These are phyloP conservation scores for Sarotherodon lohbergeri DNA, from an alignment of 2,113 vertebrate species.

Conservation along the genomic window DNA sequence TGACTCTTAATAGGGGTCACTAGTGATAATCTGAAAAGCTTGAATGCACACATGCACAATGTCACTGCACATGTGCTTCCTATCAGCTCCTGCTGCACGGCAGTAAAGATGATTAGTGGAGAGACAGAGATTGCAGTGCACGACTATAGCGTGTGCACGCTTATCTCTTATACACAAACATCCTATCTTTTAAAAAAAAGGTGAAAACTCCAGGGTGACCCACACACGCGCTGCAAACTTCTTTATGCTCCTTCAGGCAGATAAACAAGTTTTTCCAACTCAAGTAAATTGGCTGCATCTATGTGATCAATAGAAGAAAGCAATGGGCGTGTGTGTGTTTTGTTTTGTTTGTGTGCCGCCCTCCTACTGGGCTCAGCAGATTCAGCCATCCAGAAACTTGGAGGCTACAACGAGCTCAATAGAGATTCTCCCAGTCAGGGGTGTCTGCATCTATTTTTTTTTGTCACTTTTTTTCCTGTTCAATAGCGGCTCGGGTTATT, in stretches of 20 bases:
- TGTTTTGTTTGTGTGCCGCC: neutral
- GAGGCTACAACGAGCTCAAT: neutral
- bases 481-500: neutral
- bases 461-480: neutral
- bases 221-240: neutral
- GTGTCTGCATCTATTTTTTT: neutral
- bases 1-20: slow-evolving; percentile 38
- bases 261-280: slow-evolving; percentile 34
- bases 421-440: neutral
- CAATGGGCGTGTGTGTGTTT: neutral
- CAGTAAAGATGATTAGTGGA: slow-evolving; percentile 16
- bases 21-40: slow-evolving; percentile 35
- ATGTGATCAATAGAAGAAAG: slow-evolving; percentile 8
- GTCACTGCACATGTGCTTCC: neutral
- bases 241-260: neutral
- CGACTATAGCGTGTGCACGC: neutral
- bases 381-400: slow-evolving; percentile 5
- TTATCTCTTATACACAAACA: neutral
- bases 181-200: neutral
- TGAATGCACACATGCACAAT: neutral
- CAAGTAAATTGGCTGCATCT: slow-evolving; percentile 26
- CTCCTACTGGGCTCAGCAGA: neutral
- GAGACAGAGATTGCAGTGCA: neutral
- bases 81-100: neutral
- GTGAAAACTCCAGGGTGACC: neutral